Conservation (phyloP, 2,113 vertebrate genomes). For the Sebastes fasciatus region DNA sequence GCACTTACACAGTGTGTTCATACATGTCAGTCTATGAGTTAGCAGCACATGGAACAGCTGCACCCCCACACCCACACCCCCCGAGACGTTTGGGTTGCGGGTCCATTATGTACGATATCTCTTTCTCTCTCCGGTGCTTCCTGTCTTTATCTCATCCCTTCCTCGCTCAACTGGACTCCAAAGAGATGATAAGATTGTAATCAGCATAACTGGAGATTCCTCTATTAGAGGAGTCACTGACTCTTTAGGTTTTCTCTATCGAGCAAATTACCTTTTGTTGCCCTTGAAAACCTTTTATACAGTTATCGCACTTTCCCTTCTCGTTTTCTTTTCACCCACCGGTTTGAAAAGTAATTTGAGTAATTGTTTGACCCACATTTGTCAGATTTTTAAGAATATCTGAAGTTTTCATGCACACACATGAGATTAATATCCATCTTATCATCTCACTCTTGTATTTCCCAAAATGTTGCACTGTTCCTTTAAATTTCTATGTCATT, state of each 20-base stretch:
- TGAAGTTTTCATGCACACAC: too few species aligned
- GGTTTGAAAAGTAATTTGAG: conserved; percentile 1
- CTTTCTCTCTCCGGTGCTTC: not conserved
- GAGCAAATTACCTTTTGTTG: conserved; percentile 25
- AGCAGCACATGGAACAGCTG: conserved; percentile 56
- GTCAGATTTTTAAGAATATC: not conserved
- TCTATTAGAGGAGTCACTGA: not conserved
- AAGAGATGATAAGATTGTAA: conserved; percentile 45
- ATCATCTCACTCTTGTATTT: too few species aligned
- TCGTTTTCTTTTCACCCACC: not conserved
- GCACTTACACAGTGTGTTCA: not conserved
- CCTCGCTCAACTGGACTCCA: conserved; percentile 33
- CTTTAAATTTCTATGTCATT: too few species aligned
- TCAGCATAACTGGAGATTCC: conserved; percentile 10
- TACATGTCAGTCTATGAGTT: conserved; percentile 4
- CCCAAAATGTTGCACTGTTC: too few species aligned
- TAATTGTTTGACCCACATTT: not conserved
- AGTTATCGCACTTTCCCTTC: conserved; percentile 5
- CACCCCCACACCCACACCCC: not conserved
- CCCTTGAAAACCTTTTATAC: not conserved
- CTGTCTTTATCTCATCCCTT: conserved; percentile 39
- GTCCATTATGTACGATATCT: conserved; percentile 57
- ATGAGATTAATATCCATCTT: too few species aligned
- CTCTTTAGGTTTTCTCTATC: not conserved
- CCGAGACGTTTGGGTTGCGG: not conserved